Evolutionary conservation across 2,113 vertebrate genomes (phyloP).

Genomic region (Macquaria ambigua): DNA sequence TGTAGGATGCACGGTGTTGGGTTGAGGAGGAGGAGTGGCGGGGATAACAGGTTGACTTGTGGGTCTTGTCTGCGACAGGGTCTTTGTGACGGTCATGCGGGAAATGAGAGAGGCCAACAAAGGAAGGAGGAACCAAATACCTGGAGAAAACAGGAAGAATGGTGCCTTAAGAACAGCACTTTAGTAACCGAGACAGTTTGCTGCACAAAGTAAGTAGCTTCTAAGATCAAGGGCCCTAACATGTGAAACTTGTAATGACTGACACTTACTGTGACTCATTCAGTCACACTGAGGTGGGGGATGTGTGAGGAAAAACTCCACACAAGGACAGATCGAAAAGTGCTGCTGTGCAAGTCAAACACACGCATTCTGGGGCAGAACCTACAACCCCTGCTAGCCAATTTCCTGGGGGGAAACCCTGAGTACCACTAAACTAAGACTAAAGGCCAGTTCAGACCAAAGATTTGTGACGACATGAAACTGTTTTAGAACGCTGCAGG

Average conservation of each 20-base stretch:
- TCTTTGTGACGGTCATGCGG: conserved; percentile 37
- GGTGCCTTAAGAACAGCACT: background rate
- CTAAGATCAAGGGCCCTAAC: background rate
- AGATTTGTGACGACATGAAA: too few species aligned
- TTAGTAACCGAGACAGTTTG: background rate
- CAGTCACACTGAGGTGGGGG: background rate
- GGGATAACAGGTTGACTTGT: conserved; percentile 1
- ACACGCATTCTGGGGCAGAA: background rate
- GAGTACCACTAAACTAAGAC: background rate
- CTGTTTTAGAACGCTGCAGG: too few species aligned
- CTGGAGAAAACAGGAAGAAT: conserved; percentile 51
- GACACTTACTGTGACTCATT: conserved; percentile 35
- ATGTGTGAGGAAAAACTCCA: background rate
- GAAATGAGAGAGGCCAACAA: conserved; percentile 47
- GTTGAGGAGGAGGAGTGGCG: conserved; percentile 22
- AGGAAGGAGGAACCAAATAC: conserved; percentile 70
- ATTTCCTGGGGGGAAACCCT: conserved; percentile 16
- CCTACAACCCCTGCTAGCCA: background rate
- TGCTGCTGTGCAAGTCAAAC: conserved; percentile 18
- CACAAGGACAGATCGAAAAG: background rate
- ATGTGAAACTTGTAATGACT: conserved; percentile 1
- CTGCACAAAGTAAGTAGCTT: background rate
- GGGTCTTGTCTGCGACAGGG: conserved; percentile 33
- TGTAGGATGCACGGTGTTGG: conserved; percentile 19
- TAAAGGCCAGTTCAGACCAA: too few species aligned